Base-by-base conservation (phyloP, 2,113 vertebrate genomes). In the Baryphthengus martii region DNA sequence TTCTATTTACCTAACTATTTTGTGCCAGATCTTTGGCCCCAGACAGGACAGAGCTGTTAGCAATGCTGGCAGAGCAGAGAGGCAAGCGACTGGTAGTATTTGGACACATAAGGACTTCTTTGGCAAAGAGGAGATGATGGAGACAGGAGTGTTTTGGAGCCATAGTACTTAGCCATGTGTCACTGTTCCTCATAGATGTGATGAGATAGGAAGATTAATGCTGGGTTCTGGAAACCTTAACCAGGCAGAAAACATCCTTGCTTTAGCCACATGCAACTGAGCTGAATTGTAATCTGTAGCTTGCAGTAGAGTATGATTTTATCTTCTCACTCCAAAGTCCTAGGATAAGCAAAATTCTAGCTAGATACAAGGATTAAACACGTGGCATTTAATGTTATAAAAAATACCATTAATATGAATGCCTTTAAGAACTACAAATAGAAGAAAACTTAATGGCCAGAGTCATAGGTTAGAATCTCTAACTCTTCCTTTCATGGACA, bases 171-270 rank as follows among this genome's bases (percentile, higher is more conserved):
- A 56, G 15, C 47, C 20, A 13, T 31, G 11, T 10, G 3, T 39
- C 67, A 35, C 73, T 1, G 1, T 70, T 93, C 45, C 68, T 83
- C 24, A 25, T 5, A 25, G 59, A 53, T 39, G 29, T 62, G 56
- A 55, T 77, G 53, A 79, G 33, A 67, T 1, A 58, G 58, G 50
- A 84, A 80, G 63, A 88, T 76, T 73, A 80, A 49, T 76, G 25
- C 40, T 83, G 71, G 37, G 39, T 85, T 91, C 55, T 88, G 67
- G 71, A 91, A 89, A 80, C 52, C 71, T 72, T 86, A 87, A 63
- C 31, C 71, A 91, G 74, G 53, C 73, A 82, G 84, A 89, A 87
- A 85, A 67, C 44, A 26, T 63, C 53, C 9, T 62, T 88, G 58
- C 14, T 72, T 70, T 61, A 88, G 55, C 33, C 8, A 35, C 11